Percentiles rank a stretch among this genome's conserved stretches.
phyloP scores from a whole-genome alignment of 2,797 vertebrate genomes.

The Amphiprion clarkii region DNA sequence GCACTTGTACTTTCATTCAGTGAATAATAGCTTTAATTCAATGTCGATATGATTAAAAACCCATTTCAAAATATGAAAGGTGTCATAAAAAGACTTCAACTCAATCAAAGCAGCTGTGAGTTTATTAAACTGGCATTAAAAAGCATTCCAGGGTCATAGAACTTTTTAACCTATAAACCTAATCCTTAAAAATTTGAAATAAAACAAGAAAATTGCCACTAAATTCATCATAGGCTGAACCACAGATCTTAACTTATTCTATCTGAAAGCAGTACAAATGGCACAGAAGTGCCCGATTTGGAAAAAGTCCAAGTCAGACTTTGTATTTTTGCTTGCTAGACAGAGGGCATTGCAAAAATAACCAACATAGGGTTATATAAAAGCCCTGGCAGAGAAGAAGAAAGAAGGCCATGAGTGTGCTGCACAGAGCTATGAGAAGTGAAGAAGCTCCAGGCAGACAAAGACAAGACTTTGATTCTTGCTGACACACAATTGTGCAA shows the following conservation, averaged over 20 bases:
- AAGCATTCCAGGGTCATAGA: slow-evolving; percentile 8
- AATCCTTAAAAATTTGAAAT: neutral
- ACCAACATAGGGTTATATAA: slow-evolving; percentile 24
- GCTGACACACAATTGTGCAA: slow-evolving; percentile 10
- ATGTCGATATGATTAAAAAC: slow-evolving; percentile 13
- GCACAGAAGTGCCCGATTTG: no score
- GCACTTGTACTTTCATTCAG: neutral
- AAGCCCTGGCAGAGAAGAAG: slow-evolving; percentile 10
- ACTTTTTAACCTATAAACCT: neutral
- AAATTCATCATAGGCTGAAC: neutral
- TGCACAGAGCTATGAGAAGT: slow-evolving; percentile 23
- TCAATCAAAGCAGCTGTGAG: slow-evolving; percentile 9
- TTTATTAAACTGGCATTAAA: slow-evolving; percentile 15
- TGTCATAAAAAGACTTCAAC: neutral
- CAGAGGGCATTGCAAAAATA: slow-evolving; percentile 15
- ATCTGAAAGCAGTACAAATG: neutral
- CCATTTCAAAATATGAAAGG: slow-evolving; percentile 3
- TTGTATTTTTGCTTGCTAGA: neutral
- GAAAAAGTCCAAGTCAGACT: neutral
- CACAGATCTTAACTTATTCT: neutral
- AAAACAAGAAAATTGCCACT: neutral
- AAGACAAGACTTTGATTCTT: slow-evolving; percentile 41
- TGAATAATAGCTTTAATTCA: slow-evolving; percentile 31
- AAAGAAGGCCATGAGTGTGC: slow-evolving; percentile 17
- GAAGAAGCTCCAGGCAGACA: slow-evolving; percentile 35